phyloP scores from a whole-genome alignment of 2,113 vertebrate genomes.

The Protobothrops flavoviridis region DNA sequence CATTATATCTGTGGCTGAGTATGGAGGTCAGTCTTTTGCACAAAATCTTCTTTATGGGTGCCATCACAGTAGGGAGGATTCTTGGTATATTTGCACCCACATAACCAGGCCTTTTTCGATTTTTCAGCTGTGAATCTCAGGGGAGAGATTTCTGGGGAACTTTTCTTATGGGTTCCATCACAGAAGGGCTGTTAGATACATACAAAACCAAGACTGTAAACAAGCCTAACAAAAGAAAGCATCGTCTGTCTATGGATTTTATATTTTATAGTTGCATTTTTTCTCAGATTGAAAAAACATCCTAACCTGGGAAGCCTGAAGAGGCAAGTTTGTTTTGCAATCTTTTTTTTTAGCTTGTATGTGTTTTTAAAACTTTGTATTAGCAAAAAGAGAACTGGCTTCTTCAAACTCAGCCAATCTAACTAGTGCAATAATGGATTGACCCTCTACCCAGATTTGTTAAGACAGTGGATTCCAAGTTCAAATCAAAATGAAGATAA shows the following conservation, averaged over 20 bases:
- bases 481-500: too few relatives aligned
- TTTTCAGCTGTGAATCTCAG: conserved; percentile 74
- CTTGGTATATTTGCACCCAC: conserved; percentile 82
- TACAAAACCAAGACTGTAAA: neutral
- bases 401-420: neutral
- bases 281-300: too few relatives aligned
- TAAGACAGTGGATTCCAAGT: neutral
- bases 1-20: neutral
- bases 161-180: conserved; percentile 77
- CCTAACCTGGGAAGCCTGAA: neutral
- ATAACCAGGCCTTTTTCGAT: conserved; percentile 67
- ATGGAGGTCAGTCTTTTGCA: conserved; percentile 42
- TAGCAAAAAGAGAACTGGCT: neutral
- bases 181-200: conserved; percentile 79
- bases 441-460: neutral
- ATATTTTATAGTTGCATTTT: neutral
- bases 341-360: neutral
- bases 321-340: neutral
- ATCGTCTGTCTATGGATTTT: neutral
- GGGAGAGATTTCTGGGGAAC: conserved; percentile 68
- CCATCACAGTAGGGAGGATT: conserved; percentile 81
- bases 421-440: neutral
- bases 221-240: neutral
- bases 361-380: neutral
- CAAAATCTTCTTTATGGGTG: conserved; percentile 71